A percentile compares a stretch with the other conserved stretches of the same genome.
Conservation (phyloP, 2,888 invertebrate species). For the Labia minor region DNA sequence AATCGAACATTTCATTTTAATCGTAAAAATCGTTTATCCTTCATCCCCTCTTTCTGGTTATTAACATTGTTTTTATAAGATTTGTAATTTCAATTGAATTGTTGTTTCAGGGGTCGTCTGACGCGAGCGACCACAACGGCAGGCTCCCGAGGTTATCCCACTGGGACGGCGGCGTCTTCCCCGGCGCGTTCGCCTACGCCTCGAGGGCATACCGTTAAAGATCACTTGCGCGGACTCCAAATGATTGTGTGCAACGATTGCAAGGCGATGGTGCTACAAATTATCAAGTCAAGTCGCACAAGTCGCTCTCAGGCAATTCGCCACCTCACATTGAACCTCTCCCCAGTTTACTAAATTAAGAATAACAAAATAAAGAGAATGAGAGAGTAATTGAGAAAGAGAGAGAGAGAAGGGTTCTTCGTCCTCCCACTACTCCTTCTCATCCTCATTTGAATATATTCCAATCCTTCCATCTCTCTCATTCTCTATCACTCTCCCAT, state of each 20-base stretch:
- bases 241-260: constrained; percentile 92
- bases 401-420: no score
- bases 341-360: constrained; percentile 53
- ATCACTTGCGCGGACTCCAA: constrained; percentile 47
- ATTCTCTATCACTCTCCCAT: no score
- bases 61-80: no score
- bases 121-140: constrained; percentile 49
- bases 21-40: no score
- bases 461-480: no score
- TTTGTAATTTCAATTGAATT: no score
- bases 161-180: constrained; percentile 33
- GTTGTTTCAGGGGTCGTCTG: constrained; percentile 53
- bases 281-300: constrained; percentile 78
- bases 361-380: background rate
- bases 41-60: no score
- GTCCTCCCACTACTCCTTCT: no score
- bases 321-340: constrained; percentile 70
- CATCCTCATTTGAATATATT: no score
- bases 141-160: constrained; percentile 37
- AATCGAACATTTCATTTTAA: no score
- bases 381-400: background rate
- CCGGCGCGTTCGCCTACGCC: constrained; percentile 33
- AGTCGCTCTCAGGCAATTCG: constrained; percentile 71
- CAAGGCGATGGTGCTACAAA: constrained; percentile 85
- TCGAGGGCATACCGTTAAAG: constrained; percentile 25